Percentiles rank a stretch among this genome's conserved stretches.
These are phyloP conservation scores for Pecten maximus DNA, from an alignment of 2,888 invertebrate species.

Conservation along the genomic window DNA sequence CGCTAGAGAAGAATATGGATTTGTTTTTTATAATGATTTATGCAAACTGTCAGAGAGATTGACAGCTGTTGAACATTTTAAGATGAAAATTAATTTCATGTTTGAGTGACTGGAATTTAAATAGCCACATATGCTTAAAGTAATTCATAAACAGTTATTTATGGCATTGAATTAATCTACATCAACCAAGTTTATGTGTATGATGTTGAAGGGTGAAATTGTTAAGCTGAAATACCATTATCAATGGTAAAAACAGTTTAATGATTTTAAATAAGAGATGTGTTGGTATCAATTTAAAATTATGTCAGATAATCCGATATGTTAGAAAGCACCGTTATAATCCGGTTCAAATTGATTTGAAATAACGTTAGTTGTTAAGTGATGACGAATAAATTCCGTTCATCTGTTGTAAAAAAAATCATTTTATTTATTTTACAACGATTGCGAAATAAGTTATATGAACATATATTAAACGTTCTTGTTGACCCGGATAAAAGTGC, in stretches of 20 bases:
- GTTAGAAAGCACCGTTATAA: too few relatives aligned
- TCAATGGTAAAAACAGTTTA: neutral
- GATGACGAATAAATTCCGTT: too few relatives aligned
- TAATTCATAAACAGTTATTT: constrained; percentile 19
- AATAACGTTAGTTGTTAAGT: too few relatives aligned
- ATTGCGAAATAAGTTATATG: too few relatives aligned
- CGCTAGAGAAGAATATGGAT: neutral
- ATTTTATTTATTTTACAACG: too few relatives aligned
- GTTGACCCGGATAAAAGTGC: too few relatives aligned
- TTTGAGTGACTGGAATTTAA: constrained; percentile 15
- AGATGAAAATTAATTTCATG: constrained; percentile 32
- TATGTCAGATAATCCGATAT: too few relatives aligned
- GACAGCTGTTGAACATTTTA: neutral
- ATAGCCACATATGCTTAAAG: constrained; percentile 11
- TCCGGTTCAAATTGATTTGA: too few relatives aligned
- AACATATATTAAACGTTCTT: too few relatives aligned
- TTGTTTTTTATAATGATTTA: neutral
- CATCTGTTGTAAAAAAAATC: too few relatives aligned
- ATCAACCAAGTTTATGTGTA: neutral
- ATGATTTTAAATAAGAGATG: neutral
- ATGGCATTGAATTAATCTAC: neutral
- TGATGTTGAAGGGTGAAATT: neutral
- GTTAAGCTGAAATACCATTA: neutral
- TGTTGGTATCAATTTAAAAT: neutral
- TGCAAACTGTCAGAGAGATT: neutral